Evolutionary conservation across 2,888 invertebrate genomes (phyloP).

Genomic region (Stegophylla sp.): DNA sequence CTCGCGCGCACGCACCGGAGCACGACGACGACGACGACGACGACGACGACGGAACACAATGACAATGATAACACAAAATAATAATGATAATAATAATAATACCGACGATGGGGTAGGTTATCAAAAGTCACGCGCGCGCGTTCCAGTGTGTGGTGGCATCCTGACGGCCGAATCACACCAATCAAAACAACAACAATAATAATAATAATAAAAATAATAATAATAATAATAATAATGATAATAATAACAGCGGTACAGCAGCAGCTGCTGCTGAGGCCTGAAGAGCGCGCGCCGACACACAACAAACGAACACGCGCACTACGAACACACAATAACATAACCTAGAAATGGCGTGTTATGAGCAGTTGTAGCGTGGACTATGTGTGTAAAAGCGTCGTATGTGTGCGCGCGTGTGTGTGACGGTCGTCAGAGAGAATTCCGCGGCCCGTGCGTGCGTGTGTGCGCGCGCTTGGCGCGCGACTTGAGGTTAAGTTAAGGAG

Average conservation of each 20-base stretch:
- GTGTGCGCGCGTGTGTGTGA: neutral
- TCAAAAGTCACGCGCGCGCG: too few species aligned
- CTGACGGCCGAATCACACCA: too few species aligned
- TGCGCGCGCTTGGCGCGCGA: neutral
- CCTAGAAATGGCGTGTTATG: conserved; percentile 30
- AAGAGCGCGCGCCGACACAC: neutral
- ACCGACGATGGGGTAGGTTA: too few species aligned
- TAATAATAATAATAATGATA: conserved; percentile 21
- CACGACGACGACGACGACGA: too few species aligned
- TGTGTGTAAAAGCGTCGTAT: neutral
- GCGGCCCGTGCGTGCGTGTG: neutral
- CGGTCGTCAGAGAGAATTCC: conserved; percentile 11
- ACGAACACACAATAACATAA: conserved; percentile 36
- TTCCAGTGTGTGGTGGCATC: too few species aligned
- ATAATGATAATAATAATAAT: too few species aligned
- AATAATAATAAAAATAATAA: neutral
- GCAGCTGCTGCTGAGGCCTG: too few species aligned
- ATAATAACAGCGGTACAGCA: conserved; percentile 4
- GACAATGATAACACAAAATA: too few species aligned
- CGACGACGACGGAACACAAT: too few species aligned
- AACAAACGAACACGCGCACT: neutral
- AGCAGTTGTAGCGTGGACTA: neutral
- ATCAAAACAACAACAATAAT: too few species aligned
- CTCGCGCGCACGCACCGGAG: too few species aligned
- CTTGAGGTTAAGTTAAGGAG: neutral